These are phyloP conservation scores for Tethya wilhelma DNA, from an alignment of 37 sponge, comb jelly and placozoan species.

Conservation along the genomic window DNA sequence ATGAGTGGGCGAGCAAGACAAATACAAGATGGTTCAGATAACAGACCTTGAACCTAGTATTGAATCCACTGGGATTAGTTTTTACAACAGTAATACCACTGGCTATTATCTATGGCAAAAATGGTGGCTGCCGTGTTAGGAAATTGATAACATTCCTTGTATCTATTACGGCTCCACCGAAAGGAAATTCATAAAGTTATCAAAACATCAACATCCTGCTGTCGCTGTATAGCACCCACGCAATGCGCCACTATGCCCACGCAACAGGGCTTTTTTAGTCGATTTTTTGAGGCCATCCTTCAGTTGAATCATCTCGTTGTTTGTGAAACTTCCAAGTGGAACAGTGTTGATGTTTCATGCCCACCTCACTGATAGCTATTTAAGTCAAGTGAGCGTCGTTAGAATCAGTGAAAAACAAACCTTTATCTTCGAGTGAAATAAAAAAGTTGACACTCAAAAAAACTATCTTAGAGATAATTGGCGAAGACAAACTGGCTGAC, in stretches of 20 bases:
- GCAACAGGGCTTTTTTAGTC: slow-evolving; percentile 13
- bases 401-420: slow-evolving; percentile 1
- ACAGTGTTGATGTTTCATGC: not conserved
- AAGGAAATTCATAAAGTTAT: too few relatives aligned
- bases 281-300: not conserved
- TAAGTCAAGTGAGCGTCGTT: not conserved
- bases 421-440: not conserved
- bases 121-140: too few relatives aligned
- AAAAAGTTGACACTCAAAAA: too few relatives aligned
- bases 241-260: slow-evolving; percentile 14
- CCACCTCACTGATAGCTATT: not conserved
- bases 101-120: too few relatives aligned
- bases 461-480: not conserved
- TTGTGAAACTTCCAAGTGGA: not conserved
- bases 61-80: too few relatives aligned
- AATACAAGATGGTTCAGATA: too few relatives aligned
- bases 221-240: not conserved
- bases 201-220: slow-evolving; percentile 32
- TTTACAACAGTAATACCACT: too few relatives aligned
- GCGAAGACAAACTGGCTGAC: slow-evolving; percentile 36
- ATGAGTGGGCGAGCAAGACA: too few relatives aligned
- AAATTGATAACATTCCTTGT: slow-evolving; percentile 1
- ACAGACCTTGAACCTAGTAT: too few relatives aligned
- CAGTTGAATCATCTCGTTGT: slow-evolving; percentile 4
- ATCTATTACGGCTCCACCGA: too few relatives aligned